These are phyloP conservation scores for Gryllus longicercus DNA, from an alignment of 2,888 invertebrate genomes.

Conservation along the genomic window DNA sequence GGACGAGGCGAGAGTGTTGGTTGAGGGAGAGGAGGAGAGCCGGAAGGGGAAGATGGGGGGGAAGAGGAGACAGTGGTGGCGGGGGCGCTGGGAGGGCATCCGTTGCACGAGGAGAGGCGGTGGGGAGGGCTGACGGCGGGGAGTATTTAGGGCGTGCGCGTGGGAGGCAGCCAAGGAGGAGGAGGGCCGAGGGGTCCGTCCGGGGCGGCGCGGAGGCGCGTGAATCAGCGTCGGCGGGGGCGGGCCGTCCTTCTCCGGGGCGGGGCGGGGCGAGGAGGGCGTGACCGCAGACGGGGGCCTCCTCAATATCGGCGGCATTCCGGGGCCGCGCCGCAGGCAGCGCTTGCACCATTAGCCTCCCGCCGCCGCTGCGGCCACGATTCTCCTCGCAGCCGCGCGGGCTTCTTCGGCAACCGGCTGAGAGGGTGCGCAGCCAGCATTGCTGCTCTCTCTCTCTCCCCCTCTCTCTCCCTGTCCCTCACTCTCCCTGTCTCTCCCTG, in stretches of 20 bases:
- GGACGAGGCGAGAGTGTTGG: no score
- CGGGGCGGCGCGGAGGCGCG: not conserved
- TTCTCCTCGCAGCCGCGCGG: no score
- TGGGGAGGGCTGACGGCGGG: not conserved
- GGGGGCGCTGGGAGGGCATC: not conserved
- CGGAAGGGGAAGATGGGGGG: not conserved
- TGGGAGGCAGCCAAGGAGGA: not conserved
- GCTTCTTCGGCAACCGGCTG: no score
- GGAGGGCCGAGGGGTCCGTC: not conserved
- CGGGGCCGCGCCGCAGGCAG: not conserved
- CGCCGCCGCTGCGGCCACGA: not conserved
- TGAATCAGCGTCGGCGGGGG: not conserved
- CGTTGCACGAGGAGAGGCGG: no score
- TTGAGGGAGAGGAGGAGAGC: no score
- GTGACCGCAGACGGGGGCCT: not conserved
- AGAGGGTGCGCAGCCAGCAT: no score
- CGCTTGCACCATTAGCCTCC: not conserved
- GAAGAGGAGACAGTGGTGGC: not conserved
- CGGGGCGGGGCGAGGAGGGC: not conserved
- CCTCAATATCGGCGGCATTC: constrained; percentile 6
- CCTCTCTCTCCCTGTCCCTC: no score
- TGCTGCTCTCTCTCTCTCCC: no score
- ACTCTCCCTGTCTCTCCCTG: no score
- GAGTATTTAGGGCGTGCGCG: not conserved
- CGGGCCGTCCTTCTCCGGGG: not conserved